phyloP scores from a whole-genome alignment of 2,113 vertebrate species.

The Salvator merianae region DNA sequence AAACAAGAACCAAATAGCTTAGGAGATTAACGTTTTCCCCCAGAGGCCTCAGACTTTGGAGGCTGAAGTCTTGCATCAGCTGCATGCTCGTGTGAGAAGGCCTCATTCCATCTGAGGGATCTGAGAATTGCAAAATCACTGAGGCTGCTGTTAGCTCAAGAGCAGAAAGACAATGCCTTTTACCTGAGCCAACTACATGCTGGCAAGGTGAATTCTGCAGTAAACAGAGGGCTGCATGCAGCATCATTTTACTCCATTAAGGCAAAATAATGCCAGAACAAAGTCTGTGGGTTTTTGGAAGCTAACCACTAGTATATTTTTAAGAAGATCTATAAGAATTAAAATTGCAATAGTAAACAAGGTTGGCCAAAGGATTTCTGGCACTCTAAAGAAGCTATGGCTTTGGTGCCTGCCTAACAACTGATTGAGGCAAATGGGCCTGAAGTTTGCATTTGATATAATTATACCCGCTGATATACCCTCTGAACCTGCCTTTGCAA shows the following conservation, averaged over 20 bases:
- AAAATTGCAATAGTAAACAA: neutral
- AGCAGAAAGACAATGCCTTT: constrained; percentile 24
- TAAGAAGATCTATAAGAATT: neutral
- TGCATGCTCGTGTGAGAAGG: neutral
- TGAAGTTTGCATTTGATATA: no score
- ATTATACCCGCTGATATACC: no score
- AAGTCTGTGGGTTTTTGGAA: neutral
- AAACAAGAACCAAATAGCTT: constrained; percentile 16
- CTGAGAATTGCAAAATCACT: constrained; percentile 32
- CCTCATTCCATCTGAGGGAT: neutral
- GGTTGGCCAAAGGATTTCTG: no score
- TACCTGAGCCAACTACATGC: neutral
- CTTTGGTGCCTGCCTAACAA: no score
- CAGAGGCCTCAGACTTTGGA: constrained; percentile 8
- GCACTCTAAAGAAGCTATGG: no score
- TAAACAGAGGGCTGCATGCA: constrained; percentile 19
- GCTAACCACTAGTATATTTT: neutral
- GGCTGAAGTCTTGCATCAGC: constrained; percentile 19
- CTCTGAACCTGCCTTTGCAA: no score
- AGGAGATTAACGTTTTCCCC: constrained; percentile 16
- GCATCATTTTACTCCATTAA: constrained; percentile 21
- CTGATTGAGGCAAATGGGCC: no score
- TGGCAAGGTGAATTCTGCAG: constrained; percentile 31
- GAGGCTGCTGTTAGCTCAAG: constrained; percentile 25
- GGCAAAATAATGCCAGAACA: neutral